Conservation (phyloP, 2,888 invertebrate genomes). For the Acleris laterana region DNA sequence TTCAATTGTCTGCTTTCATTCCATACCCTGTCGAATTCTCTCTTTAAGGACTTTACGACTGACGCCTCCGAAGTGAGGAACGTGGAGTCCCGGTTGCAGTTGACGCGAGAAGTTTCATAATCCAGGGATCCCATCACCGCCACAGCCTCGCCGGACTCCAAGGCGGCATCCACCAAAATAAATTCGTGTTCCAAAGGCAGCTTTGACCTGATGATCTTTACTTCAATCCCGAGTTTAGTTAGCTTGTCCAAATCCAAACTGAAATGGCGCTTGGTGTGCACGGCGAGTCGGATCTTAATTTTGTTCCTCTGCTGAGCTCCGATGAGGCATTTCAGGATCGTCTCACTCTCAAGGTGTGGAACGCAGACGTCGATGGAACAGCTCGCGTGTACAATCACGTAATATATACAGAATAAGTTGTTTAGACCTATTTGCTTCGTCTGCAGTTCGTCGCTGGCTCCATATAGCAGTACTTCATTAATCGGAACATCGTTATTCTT, state of each 20-base stretch:
- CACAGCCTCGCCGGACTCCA: slow-evolving; percentile 48
- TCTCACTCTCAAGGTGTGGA: slow-evolving; percentile 58
- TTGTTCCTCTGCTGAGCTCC: slow-evolving; percentile 51
- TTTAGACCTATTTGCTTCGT: slow-evolving; percentile 55
- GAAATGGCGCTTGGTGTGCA: slow-evolving; percentile 55
- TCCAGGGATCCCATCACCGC: slow-evolving; percentile 64
- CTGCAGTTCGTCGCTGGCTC: slow-evolving; percentile 51
- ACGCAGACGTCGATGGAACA: slow-evolving; percentile 62
- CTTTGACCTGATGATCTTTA: slow-evolving; percentile 54
- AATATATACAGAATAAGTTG: slow-evolving; percentile 63
- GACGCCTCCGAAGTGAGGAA: slow-evolving; percentile 58
- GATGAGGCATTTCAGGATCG: slow-evolving; percentile 57
- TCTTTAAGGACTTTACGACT: slow-evolving; percentile 53
- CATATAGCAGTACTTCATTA: slow-evolving; percentile 67
- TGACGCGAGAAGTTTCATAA: slow-evolving; percentile 53
- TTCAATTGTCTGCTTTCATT: slow-evolving; percentile 37
- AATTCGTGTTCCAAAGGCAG: slow-evolving; percentile 64
- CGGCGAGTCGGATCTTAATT: slow-evolving; percentile 54
- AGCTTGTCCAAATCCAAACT: slow-evolving; percentile 50
- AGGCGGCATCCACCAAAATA: slow-evolving; percentile 58
- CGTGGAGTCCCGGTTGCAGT: slow-evolving; percentile 58
- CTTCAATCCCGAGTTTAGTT: slow-evolving; percentile 55
- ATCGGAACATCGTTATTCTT: slow-evolving; percentile 47
- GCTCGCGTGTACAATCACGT: slow-evolving; percentile 59
- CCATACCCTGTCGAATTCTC: slow-evolving; percentile 69